Evolutionary conservation across 1,140 invertebrate species (phyloP), one percentile per base, ranked within the genome.

Genomic region (Colletes latitarsis): DNA sequence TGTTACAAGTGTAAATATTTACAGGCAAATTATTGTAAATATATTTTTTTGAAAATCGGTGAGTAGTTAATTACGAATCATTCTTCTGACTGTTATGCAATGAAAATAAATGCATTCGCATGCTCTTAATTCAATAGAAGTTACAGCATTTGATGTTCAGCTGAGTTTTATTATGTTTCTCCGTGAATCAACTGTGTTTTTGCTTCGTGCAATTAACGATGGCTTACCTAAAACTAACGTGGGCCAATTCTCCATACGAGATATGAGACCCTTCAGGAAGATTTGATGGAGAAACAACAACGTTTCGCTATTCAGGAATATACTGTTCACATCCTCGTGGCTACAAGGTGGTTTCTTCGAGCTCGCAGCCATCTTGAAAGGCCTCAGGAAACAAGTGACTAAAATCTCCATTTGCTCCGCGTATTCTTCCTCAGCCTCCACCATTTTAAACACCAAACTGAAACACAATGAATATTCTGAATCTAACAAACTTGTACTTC

Each of bases 251-350:
- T 98, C 98, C 95, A 99, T 96, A 77, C 98, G 94, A 5, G 97
- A 97, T 5, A 97, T 97, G 4, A 98, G 94, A n/a, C 98, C 98
- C 93, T 99, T 98, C 82, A 98, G 94, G 92, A 98, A 99, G 82
- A 99, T 98, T 93, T 99, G 98, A 94, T 99, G 98, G 2, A 99
- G 94, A 93, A 99, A 99, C 83, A 99, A 94, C 63, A 99, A 96
- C 0, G 98, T 98, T 93, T 99, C 98, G 89, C 97, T 97, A 93
- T 99, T 99, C 49, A 99, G 94, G 93, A 98, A 99, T 86, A 99
- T 98, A 52, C 98, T 98, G 92, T 98, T 98, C 70, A 99, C 97
- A 89, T 99, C 98, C 92, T 99, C 98, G 90, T 99, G 98, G 3
- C 96, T 96, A 89, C 98, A 98, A 0, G 98, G 97, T 6, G 98